phyloP scores from a whole-genome alignment of 2,113 vertebrate species.

The Ceratotherium simum region DNA sequence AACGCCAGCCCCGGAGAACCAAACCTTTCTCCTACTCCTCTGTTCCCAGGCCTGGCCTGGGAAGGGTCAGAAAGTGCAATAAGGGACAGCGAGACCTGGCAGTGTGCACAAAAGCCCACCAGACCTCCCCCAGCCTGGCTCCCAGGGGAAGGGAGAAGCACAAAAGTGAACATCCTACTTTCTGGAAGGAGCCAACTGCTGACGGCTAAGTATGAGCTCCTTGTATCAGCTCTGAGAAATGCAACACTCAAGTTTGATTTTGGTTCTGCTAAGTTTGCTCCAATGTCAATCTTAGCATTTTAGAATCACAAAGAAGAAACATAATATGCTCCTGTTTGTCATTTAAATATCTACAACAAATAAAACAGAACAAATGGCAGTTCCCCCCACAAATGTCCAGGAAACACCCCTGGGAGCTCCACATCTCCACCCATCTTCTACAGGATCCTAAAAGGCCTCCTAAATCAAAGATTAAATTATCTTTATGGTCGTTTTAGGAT shows the following conservation, averaged over 20 bases:
- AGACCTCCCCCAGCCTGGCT: background rate
- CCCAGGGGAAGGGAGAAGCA: background rate
- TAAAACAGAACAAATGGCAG: slow-evolving; percentile 24
- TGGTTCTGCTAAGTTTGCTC: background rate
- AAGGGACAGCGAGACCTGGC: background rate
- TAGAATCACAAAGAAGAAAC: slow-evolving; percentile 38
- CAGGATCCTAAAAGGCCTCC: background rate
- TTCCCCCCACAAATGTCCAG: background rate
- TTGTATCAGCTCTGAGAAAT: background rate
- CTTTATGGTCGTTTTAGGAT: background rate
- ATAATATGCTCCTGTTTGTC: background rate
- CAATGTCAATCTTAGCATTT: slow-evolving; percentile 29
- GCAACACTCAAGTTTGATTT: background rate
- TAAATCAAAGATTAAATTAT: slow-evolving; percentile 35
- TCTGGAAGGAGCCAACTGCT: background rate
- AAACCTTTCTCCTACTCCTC: background rate
- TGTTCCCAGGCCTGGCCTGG: background rate
- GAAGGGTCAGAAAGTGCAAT: background rate
- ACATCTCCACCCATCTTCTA: background rate
- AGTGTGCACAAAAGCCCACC: background rate
- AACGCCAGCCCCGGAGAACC: background rate
- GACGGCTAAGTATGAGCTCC: background rate
- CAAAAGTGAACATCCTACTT: background rate
- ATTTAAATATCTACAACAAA: slow-evolving; percentile 31
- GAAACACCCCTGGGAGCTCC: background rate